These are phyloP conservation scores for Parnassius glacialis DNA, from an alignment of 2,888 invertebrate genomes.

Conservation along the genomic window DNA sequence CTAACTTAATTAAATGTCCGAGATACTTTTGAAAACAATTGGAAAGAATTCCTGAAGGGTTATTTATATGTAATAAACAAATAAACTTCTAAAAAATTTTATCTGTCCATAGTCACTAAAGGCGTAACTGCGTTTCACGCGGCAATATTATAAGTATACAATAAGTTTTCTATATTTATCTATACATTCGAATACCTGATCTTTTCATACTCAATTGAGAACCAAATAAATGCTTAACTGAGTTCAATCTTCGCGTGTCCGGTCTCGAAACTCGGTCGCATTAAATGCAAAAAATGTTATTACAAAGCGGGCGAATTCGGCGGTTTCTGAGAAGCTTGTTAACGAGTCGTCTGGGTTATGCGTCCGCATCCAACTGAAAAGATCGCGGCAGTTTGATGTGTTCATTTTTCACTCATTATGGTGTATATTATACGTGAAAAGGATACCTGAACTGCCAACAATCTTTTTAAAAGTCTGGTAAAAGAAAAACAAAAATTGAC, in stretches of 20 bases:
- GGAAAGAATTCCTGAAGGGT: no score
- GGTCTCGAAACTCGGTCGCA: constrained; percentile 20
- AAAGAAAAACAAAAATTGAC: no score
- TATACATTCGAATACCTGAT: not conserved
- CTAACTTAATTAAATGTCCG: no score
- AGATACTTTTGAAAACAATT: no score
- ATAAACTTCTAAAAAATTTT: no score
- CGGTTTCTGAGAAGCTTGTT: constrained; percentile 45
- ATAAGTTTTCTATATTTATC: no score
- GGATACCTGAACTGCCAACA: no score
- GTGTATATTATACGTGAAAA: not conserved
- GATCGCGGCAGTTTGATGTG: constrained; percentile 29
- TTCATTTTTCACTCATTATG: constrained; percentile 4
- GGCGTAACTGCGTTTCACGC: no score
- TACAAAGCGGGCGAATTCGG: constrained; percentile 53
- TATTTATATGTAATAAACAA: no score
- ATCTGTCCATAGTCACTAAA: no score
- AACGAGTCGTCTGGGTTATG: constrained; percentile 52
- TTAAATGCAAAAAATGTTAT: constrained; percentile 40
- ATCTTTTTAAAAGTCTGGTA: no score
- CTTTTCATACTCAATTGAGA: constrained; percentile 19
- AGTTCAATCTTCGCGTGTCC: constrained; percentile 22
- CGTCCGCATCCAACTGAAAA: constrained; percentile 46
- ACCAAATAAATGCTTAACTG: constrained; percentile 15
- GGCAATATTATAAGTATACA: no score